Conservation (phyloP, 2,888 invertebrate species). For the Cerceris ruficornis region DNA sequence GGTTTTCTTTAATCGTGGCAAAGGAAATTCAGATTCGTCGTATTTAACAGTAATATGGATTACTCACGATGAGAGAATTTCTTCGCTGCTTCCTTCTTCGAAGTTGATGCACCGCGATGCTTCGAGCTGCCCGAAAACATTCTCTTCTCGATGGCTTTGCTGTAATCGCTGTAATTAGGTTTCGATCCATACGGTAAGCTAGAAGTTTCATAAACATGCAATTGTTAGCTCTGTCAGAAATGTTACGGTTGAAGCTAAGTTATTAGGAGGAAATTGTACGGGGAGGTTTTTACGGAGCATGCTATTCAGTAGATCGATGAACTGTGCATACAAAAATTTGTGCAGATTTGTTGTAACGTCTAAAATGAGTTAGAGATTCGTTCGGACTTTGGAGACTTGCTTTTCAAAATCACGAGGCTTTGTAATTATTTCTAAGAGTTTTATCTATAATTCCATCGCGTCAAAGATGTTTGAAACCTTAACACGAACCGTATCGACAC, state of each 20-base stretch:
- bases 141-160: constrained; percentile 81
- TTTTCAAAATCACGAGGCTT: background rate
- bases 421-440: background rate
- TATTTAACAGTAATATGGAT: too few species aligned
- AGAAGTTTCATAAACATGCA: constrained; percentile 45
- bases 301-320: background rate
- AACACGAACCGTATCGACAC: too few species aligned
- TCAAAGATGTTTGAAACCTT: too few species aligned
- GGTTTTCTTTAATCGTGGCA: background rate
- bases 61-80: constrained; percentile 78
- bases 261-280: background rate
- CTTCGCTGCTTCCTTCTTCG: constrained; percentile 77
- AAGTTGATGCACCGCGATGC: constrained; percentile 76
- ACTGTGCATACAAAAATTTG: background rate
- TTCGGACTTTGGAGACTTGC: too few species aligned
- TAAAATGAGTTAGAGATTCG: too few species aligned
- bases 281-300: background rate
- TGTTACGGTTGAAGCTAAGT: constrained; percentile 15
- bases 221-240: constrained; percentile 26
- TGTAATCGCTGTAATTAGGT: constrained; percentile 83
- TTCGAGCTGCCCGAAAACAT: constrained; percentile 73
- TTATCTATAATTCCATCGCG: background rate
- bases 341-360: background rate
- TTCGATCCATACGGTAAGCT: constrained; percentile 87
- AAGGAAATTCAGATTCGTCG: background rate